Evolutionary conservation across 2,797 vertebrate genomes (phyloP).

Genomic region (Halcyon smyrnensis): DNA sequence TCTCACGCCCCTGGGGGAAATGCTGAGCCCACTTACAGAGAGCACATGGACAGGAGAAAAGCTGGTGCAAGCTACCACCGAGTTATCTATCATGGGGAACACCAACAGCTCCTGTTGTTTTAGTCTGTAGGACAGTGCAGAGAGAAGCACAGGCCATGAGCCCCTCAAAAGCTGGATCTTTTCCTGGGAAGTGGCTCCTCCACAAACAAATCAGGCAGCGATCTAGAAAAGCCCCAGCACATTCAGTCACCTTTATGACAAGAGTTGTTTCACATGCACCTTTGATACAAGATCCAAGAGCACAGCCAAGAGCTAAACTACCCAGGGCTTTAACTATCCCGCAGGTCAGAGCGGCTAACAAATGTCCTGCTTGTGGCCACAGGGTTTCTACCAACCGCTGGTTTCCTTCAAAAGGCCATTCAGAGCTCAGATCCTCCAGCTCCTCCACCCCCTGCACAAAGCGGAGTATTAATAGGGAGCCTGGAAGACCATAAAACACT

Average conservation of each 20-base stretch:
- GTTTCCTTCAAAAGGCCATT: background rate
- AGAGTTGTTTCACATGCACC: background rate
- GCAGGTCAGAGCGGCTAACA: background rate
- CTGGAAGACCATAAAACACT: conserved; percentile 49
- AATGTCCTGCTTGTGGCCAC: accelerated
- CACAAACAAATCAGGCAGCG: background rate
- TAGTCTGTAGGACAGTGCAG: background rate
- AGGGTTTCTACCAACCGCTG: background rate
- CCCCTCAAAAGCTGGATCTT: background rate
- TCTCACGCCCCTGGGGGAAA: background rate
- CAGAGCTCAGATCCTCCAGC: background rate
- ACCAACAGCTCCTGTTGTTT: background rate
- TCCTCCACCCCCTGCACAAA: background rate
- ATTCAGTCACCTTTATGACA: accelerated
- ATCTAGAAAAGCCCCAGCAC: background rate
- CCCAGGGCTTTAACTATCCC: background rate
- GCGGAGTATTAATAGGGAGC: conserved; percentile 25
- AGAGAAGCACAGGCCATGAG: background rate
- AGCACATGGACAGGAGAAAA: accelerated
- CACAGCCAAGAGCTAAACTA: accelerated
- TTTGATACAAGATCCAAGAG: background rate
- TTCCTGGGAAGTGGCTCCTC: background rate
- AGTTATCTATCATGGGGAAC: background rate
- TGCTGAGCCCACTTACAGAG: background rate
- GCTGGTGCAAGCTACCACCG: background rate